These are phyloP conservation scores for Halictus ligatus DNA, from an alignment of 2,888 invertebrate species.

Conservation along the genomic window DNA sequence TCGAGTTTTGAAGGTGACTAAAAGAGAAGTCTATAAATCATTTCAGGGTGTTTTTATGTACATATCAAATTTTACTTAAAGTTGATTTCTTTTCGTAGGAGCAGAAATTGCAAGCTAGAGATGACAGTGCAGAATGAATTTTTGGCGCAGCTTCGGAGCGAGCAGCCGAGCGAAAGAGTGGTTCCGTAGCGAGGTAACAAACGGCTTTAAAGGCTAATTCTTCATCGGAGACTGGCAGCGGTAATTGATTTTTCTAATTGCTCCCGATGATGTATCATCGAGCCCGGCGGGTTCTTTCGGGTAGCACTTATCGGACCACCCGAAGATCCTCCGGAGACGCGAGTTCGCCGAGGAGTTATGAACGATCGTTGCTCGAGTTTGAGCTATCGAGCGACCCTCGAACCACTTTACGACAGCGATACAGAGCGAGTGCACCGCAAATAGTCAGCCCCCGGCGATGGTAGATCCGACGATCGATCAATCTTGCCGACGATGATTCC, in stretches of 20 bases:
- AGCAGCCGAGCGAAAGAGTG: background rate
- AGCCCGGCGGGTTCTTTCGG: slow-evolving; percentile 30
- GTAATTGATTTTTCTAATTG: slow-evolving; percentile 48
- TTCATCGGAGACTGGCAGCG: slow-evolving; percentile 6
- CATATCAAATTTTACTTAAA: no score
- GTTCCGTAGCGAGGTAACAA: background rate
- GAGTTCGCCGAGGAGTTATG: slow-evolving; percentile 22
- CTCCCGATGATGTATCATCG: slow-evolving; percentile 20
- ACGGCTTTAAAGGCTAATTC: slow-evolving; percentile 2
- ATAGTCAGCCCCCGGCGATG: slow-evolving; percentile 21
- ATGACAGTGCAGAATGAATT: background rate
- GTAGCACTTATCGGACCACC: slow-evolving; percentile 2
- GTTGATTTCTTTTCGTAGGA: no score
- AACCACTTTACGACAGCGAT: slow-evolving; percentile 49
- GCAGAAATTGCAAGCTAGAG: no score
- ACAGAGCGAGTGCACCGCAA: slow-evolving; percentile 26
- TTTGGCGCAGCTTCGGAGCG: background rate
- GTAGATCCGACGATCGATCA: slow-evolving; percentile 51
- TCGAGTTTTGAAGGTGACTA: no score
- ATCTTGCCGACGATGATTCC: slow-evolving; percentile 41
- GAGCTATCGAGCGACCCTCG: slow-evolving; percentile 44
- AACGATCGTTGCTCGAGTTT: slow-evolving; percentile 27
- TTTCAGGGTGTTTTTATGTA: no score
- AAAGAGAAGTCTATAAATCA: no score
- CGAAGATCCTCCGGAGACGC: slow-evolving; percentile 2